Evolutionary conservation across 2,797 vertebrate species (phyloP).

Genomic region (Tragelaphus oryx): DNA sequence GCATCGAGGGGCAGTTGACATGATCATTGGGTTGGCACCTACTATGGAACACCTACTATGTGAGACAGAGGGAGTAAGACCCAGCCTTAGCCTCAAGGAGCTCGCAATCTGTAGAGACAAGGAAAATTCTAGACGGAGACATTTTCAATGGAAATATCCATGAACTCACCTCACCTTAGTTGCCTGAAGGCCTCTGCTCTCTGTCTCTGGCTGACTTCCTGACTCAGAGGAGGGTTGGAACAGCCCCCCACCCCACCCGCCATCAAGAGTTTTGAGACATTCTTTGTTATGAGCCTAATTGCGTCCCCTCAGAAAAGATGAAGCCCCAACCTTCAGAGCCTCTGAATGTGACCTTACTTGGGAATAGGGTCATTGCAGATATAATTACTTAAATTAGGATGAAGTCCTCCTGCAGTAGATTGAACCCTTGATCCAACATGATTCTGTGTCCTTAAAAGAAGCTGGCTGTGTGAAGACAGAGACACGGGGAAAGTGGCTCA

Average conservation of each 20-base stretch:
- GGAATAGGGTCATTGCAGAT: not conserved
- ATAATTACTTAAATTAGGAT: not conserved
- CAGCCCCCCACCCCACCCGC: not conserved
- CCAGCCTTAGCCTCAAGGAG: not conserved
- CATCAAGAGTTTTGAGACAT: not conserved
- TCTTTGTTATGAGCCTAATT: not conserved
- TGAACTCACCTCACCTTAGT: not conserved
- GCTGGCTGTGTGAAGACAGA: not conserved
- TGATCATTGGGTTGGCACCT: not conserved
- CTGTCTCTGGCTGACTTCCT: not conserved
- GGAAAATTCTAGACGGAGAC: not conserved
- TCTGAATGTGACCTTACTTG: not conserved
- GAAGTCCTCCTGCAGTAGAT: not conserved
- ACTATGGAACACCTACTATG: not conserved
- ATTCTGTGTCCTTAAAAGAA: not conserved
- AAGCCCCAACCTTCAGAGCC: not conserved
- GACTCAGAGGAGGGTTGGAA: not conserved
- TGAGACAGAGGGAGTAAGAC: not conserved
- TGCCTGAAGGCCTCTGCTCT: not conserved
- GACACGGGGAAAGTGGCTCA: accelerated
- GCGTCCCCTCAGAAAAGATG: not conserved
- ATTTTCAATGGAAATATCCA: not conserved
- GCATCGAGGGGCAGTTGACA: not conserved
- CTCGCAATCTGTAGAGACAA: not conserved
- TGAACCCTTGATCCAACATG: not conserved